A percentile compares a stretch with the other conserved stretches of the same genome.
phyloP scores from a whole-genome alignment of 2,797 vertebrate genomes.

The Taenioides sp. region DNA sequence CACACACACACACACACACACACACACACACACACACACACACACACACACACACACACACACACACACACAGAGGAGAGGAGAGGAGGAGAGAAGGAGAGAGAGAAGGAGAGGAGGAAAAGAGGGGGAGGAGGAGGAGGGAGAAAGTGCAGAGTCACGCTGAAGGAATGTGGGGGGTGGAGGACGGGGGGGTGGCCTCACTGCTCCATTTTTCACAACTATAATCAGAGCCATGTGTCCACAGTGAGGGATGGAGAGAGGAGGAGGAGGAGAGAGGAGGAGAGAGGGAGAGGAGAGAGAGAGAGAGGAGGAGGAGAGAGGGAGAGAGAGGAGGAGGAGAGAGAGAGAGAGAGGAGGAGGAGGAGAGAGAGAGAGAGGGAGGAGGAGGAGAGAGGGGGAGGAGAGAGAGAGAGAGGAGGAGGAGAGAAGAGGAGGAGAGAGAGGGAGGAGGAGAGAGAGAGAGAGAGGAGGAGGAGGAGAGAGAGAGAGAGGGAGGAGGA shows the following conservation, averaged over 20 bases:
- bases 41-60: too few relatives aligned
- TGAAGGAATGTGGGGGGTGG: slow-evolving; percentile 71
- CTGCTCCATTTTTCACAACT: slow-evolving; percentile 82
- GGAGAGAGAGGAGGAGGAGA: not conserved
- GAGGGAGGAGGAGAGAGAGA: not conserved
- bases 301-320: too few relatives aligned
- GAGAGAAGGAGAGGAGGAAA: slow-evolving; percentile 78
- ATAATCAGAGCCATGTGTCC: slow-evolving; percentile 87
- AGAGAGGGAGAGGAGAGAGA: not conserved
- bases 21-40: too few relatives aligned
- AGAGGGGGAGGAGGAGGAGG: slow-evolving; percentile 50
- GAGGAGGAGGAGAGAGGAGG: slow-evolving; percentile 9
- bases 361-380: not conserved
- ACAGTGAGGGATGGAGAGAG: slow-evolving; percentile 53
- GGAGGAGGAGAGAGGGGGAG: not conserved
- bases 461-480: not conserved
- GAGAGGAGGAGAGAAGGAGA: slow-evolving; percentile 44
- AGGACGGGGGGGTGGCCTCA: slow-evolving; percentile 71
- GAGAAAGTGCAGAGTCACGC: slow-evolving; percentile 83
- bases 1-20: too few relatives aligned
- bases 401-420: not conserved
- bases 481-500: slow-evolving; percentile 38
- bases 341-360: slow-evolving; percentile 13
- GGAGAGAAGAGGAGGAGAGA: not conserved
- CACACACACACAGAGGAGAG: slow-evolving; percentile 1